Evolutionary conservation across 23 tunicate genomes (phyloP).

Genomic region (Corella eumyota): DNA sequence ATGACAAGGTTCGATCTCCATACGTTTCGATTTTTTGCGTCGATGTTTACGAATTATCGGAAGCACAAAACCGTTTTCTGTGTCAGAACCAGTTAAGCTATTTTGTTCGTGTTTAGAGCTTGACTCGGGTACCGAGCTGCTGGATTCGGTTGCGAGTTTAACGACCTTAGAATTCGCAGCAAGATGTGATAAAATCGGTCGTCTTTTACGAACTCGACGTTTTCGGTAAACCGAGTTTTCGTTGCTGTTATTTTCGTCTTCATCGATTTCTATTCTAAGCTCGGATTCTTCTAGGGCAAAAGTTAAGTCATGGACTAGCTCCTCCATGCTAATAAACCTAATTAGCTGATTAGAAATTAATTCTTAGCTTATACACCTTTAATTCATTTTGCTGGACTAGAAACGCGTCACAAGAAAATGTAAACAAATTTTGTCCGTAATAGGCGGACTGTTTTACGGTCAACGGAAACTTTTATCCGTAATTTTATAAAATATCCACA

Average conservation of each 20-base stretch:
- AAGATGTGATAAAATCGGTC: no score
- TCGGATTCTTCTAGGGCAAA: constrained; percentile 71
- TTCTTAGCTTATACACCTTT: no score
- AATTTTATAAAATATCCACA: no score
- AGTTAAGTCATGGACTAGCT: constrained; percentile 56
- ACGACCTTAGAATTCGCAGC: no score
- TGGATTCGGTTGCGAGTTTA: not conserved
- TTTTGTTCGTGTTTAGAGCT: constrained; percentile 1
- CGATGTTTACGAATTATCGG: constrained; percentile 39
- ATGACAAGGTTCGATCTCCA: constrained; percentile 40
- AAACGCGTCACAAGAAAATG: no score
- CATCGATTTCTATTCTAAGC: constrained; percentile 33
- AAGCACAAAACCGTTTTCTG: constrained; percentile 44
- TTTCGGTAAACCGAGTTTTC: constrained; percentile 17
- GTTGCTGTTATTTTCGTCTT: constrained; percentile 30
- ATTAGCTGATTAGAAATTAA: no score
- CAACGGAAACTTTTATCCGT: no score
- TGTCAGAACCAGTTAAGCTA: constrained; percentile 51
- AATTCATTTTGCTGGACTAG: no score
- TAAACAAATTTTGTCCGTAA: no score
- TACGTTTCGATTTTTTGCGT: constrained; percentile 41
- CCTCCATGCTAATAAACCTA: no score
- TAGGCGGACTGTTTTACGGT: no score
- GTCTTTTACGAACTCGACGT: constrained; percentile 23
- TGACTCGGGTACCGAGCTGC: no score